Evolutionary conservation across 2,113 vertebrate genomes (phyloP), one percentile per base, ranked within the genome.

Genomic region (Erythrocercus mccallii): DNA sequence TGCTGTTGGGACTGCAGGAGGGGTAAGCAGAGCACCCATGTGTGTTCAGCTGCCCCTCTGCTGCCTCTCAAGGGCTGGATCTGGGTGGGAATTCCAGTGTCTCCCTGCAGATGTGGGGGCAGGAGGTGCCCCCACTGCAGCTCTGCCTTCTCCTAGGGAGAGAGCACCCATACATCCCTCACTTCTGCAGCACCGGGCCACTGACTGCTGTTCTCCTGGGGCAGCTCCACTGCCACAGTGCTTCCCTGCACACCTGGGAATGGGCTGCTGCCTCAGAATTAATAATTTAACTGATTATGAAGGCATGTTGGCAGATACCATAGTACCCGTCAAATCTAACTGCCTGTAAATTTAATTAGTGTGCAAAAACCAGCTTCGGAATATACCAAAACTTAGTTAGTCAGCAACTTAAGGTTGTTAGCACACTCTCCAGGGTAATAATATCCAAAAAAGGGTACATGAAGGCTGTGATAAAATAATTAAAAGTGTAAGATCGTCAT

Each of bases 331-430:
- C 97, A 97, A 94, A 96, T 93, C 94, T 97, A 97, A 96, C 92
- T 93, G 91, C 95, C 96, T 97, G 77, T 92, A 94, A 97, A 97
- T 97, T 97, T 95, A 97, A 96, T 97, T 97, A 97, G 90, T 91
- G 64, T 91, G 71, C 76, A 85, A 72, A 95, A 92, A 72, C 19
- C 7, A 51, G 81, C 86, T 96, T 96, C 95, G 88, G 96, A 96
- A 81, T 94, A 86, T 95, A 96, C 96, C 90, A 96, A 79, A 97
- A 97, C 92, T 95, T 91, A 97, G 97, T 98, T 97, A 98, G 91
- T 97, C 97, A 98, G 97, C 95, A 98, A 95, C 95, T 96, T 96
- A 89, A 82, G 82, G 84, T 95, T 97, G 96, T 98, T 98, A 97
- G 94, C 25, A 4, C 72, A 37, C 35, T 96, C 95, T 95, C 97